A percentile compares a stretch with the other conserved stretches of the same genome.
Conservation (phyloP, 1,140 invertebrate genomes). For the Himalopsyche phryganea region DNA sequence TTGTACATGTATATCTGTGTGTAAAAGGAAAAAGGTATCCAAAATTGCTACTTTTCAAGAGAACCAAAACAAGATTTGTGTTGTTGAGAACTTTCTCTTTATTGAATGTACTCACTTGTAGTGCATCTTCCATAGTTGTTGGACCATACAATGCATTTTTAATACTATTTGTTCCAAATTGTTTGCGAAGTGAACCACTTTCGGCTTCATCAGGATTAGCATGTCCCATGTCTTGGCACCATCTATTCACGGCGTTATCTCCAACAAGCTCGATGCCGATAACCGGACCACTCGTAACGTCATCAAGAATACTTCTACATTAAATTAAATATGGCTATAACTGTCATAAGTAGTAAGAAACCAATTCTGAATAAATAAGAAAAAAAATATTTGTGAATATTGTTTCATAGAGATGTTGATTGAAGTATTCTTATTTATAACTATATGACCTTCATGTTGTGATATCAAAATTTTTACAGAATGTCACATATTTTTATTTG, state of each 20-base stretch:
- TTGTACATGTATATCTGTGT: no score
- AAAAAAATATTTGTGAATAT: no score
- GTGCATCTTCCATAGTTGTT: conserved; percentile 19
- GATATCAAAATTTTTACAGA: no score
- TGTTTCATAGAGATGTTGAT: no score
- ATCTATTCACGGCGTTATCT: conserved; percentile 63
- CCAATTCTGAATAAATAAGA: not conserved
- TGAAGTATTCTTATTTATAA: no score
- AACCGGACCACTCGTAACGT: conserved; percentile 68
- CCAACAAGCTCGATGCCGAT: conserved; percentile 72
- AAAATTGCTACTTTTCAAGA: no score
- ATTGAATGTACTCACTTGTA: conserved; percentile 14
- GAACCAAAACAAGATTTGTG: no score
- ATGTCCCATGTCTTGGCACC: conserved; percentile 63
- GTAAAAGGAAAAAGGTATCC: no score
- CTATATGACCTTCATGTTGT: not conserved
- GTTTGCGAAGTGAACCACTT: conserved; percentile 63
- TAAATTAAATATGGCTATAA: no score
- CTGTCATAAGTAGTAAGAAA: conserved; percentile 2
- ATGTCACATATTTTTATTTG: no score
- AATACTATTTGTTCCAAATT: conserved; percentile 73
- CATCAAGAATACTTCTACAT: conserved; percentile 52
- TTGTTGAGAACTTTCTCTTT: no score
- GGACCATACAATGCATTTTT: conserved; percentile 57
- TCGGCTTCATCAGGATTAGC: conserved; percentile 61